Evolutionary conservation across 2,113 vertebrate genomes (phyloP).

Genomic region (Athene cunicularia): DNA sequence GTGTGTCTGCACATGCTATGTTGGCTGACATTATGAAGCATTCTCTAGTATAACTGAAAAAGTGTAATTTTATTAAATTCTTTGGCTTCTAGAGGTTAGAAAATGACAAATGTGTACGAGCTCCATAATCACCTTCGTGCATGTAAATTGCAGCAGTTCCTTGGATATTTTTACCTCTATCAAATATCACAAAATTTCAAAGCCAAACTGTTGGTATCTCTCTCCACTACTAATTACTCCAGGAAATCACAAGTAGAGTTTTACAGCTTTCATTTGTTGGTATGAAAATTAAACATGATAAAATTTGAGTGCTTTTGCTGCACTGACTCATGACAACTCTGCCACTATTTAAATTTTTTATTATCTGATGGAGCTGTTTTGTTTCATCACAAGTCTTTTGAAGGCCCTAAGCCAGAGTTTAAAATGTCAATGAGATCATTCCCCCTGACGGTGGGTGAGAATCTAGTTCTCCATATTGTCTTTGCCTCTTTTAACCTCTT

Average conservation of each 20-base stretch:
- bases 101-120: not conserved
- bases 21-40: not conserved
- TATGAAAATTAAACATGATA: not conserved
- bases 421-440: not conserved
- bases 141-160: not conserved
- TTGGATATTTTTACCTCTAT: not conserved
- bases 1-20: not conserved
- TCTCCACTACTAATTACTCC: not conserved
- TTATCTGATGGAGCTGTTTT: not conserved
- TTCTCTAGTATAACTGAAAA: not conserved
- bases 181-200: not conserved
- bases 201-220: not conserved
- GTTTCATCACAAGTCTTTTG: not conserved
- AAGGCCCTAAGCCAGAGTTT: not conserved
- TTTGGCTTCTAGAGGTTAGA: not conserved
- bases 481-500: not conserved
- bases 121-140: not conserved
- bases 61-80: not conserved
- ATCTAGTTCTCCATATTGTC: not conserved
- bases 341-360: not conserved
- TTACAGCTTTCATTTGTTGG: not conserved
- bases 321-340: not conserved
- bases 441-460: not conserved
- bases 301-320: not conserved
- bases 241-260: not conserved